Evolutionary conservation across 2,797 vertebrate species (phyloP).

Genomic region (Peromyscus eremicus): DNA sequence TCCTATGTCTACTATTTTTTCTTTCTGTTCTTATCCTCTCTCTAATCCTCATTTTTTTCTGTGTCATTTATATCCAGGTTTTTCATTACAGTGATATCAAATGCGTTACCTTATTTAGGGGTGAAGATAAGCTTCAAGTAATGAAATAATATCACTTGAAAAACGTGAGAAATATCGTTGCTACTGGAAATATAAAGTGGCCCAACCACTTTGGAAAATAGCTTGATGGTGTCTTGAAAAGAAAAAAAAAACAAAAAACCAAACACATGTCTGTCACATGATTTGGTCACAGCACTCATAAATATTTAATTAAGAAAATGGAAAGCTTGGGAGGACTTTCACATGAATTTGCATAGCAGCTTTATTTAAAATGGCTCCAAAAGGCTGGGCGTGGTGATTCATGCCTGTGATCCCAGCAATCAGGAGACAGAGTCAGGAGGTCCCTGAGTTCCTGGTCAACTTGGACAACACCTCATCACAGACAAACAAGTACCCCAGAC

Average conservation of each 20-base stretch:
- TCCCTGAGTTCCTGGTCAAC: not conserved
- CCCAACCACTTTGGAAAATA: not conserved
- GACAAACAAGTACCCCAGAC: not conserved
- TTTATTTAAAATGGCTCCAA: not conserved
- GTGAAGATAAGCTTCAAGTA: not conserved
- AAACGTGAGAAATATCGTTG: not conserved
- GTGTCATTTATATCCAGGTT: not conserved
- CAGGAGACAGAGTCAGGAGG: not conserved
- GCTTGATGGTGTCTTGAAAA: not conserved
- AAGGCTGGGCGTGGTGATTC: not conserved
- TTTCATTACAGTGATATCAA: conserved; percentile 11
- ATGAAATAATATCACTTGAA: conserved; percentile 29
- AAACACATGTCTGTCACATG: not conserved
- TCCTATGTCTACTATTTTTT: not conserved
- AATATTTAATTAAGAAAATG: not conserved
- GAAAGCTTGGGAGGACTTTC: not conserved
- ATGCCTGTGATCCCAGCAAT: not conserved
- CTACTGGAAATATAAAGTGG: not conserved
- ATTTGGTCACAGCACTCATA: not conserved
- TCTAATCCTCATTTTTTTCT: not conserved
- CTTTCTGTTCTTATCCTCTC: not conserved
- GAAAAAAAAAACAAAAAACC: not conserved
- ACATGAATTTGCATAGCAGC: not conserved
- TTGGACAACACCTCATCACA: not conserved
- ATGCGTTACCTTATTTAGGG: conserved; percentile 11